phyloP scores from a whole-genome alignment of 2,113 vertebrate species.

The Crotalus horridus region DNA sequence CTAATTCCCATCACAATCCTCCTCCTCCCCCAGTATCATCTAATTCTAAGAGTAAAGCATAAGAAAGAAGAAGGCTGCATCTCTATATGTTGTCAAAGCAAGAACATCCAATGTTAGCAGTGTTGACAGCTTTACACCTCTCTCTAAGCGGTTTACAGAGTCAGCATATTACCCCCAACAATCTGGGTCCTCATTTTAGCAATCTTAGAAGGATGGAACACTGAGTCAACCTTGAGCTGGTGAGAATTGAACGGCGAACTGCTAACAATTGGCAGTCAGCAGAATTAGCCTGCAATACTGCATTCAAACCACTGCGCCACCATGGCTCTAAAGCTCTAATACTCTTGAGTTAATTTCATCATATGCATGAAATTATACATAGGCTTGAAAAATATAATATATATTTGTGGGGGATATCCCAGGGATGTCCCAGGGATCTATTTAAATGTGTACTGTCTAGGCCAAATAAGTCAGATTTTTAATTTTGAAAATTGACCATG shows the following conservation, averaged over 20 bases:
- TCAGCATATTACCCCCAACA: neutral
- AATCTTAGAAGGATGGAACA: neutral
- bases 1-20: too few relatives aligned
- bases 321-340: neutral
- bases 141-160: neutral
- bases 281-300: neutral
- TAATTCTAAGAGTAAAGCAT: too few relatives aligned
- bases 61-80: too few relatives aligned
- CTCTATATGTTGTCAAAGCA: too few relatives aligned
- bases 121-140: neutral
- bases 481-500: neutral
- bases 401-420: neutral
- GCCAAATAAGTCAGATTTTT: neutral
- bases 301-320: neutral
- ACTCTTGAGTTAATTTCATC: neutral
- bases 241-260: neutral
- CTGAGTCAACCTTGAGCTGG: neutral
- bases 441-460: neutral
- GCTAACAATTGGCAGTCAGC: neutral
- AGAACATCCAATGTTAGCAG: too few relatives aligned
- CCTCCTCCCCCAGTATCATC: too few relatives aligned
- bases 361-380: neutral
- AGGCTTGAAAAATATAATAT: neutral
- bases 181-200: neutral
- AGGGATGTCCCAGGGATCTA: neutral